Percentiles rank a stretch among this genome's conserved stretches.
Evolutionary conservation across 2,113 vertebrate genomes (phyloP).

Genomic region (Marmota flaviventris): DNA sequence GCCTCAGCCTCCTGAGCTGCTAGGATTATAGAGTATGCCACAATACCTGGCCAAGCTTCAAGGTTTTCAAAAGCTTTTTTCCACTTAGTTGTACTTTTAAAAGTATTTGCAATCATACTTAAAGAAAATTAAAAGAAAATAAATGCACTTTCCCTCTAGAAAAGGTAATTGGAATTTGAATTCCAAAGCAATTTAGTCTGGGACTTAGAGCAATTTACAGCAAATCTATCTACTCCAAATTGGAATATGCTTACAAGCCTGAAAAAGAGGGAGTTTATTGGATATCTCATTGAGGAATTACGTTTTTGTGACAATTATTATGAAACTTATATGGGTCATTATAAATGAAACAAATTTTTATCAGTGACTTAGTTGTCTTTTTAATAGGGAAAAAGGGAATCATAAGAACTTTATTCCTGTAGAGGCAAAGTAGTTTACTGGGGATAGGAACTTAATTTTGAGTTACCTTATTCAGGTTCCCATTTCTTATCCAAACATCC

Average conservation of each 20-base stretch:
- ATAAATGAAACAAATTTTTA: slow-evolving; percentile 23
- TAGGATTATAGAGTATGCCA: too few relatives aligned
- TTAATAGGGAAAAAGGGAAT: too few relatives aligned
- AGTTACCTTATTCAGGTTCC: background rate
- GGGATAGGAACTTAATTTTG: background rate
- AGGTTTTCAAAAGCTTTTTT: slow-evolving; percentile 59
- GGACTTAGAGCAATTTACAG: slow-evolving; percentile 38
- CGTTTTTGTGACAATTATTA: slow-evolving; percentile 55
- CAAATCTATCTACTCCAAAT: slow-evolving; percentile 12
- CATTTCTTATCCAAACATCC: background rate
- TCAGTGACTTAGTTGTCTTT: background rate
- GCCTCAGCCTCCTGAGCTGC: too few relatives aligned
- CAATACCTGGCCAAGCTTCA: background rate
- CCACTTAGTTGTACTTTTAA: background rate
- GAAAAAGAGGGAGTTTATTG: slow-evolving; percentile 33
- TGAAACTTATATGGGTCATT: background rate
- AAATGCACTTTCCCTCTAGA: slow-evolving; percentile 37
- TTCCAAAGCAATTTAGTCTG: slow-evolving; percentile 60
- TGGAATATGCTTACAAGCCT: slow-evolving; percentile 32
- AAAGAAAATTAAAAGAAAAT: slow-evolving; percentile 72
- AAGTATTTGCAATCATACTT: slow-evolving; percentile 67
- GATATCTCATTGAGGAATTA: slow-evolving; percentile 60
- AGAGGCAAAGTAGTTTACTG: background rate
- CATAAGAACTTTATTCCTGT: background rate
- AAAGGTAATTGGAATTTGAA: slow-evolving; percentile 72